Evolutionary conservation across 2,113 vertebrate genomes (phyloP), one percentile per base, ranked within the genome.

Genomic region (Meles meles): DNA sequence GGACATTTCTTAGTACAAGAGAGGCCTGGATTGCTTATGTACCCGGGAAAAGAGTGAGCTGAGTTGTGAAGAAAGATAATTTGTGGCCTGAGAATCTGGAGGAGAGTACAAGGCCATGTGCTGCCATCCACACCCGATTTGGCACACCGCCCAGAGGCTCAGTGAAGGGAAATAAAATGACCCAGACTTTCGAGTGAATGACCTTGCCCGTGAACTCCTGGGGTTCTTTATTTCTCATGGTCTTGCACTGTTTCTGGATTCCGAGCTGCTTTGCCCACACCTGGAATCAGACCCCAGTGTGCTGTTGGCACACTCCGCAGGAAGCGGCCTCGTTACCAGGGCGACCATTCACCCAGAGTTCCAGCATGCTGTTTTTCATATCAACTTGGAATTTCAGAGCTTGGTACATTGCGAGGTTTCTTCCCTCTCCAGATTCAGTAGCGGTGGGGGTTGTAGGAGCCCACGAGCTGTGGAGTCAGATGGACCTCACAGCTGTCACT

Each of bases 41-140:
- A 42, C 27, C 7, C 2, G 6, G 77, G 39, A 21, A 81, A 81
- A 55, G 63, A 67, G 1, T 5, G 29, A 88, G n/a, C 21, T 23
- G 5, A 7, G 27, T 18, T 7, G 14, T 39, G 10, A 12, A 92
- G 67, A 83, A 83, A n/a, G n/a, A 3, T 14, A 8, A 21, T 49
- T 25, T 34, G 2, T 1, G 76, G 10, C 31, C 1, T 4, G 65
- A 77, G 25, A 65, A 9, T 20, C 6, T 4, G 9, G 34, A 21
- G 27, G 37, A 44, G 21, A 44, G 1, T 0, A 0, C 27, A 47
- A 49, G 44, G 5, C 25, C 1, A 0, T 18, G 34, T 23, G 37
- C 10, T 49, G 18, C 1, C 72, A 44, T 76, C 25, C 72, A 15
- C 2, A 5, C 39, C 76, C 29, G 27, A 23, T 17, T 63, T 17